Base-by-base conservation (phyloP, 2,113 vertebrate genomes). In the Anguilla japonica region DNA sequence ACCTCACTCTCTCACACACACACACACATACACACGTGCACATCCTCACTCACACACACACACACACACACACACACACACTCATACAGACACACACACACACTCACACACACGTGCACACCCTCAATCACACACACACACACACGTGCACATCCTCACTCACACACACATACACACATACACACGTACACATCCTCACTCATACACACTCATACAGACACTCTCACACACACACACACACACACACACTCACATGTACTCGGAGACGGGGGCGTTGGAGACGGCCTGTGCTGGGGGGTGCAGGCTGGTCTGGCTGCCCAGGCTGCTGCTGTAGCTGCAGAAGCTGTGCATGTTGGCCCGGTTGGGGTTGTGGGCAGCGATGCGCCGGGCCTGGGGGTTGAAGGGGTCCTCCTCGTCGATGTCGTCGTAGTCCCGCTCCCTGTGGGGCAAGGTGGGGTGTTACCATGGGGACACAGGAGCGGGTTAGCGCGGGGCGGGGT, bases 251-350 rank as follows among this genome's bases (percentile, higher is more conserved):
- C 93, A 99, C 98, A 98, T 98, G 94, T 99, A 98, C 91, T 99
- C 97, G 0, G 97, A 96, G 90, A 97, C 94, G 0, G 98, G 97
- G 15, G 97, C 96, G 0, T 96, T 97, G 93, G 97, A 96, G 93
- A 96, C 88, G 3, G 97, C 92, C 39, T 97, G 96, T 0, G 96
- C 82, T 0, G 96, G 96, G 0, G 97, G 97, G 50, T 98, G 98
- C 0, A 98, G 95, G 93, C 98, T 99, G 91, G 89, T 97, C 93
- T 99, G 98, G 92, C 98, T 99, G 91, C 97, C 98, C 94, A 98
- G 94, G 92, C 98, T 98, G 90, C 98, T 98, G 96, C 97, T 99
- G 94, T 98, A 99, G 94, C 98, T 99, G 93, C 98, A 98, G 93
- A 99, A 98, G 91, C 98, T 99, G 94, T 95, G 97, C 75, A 99